Percentiles rank a stretch among this genome's conserved stretches.
Evolutionary conservation across 2,888 invertebrate genomes (phyloP).

Genomic region (Drosophila monieri): DNA sequence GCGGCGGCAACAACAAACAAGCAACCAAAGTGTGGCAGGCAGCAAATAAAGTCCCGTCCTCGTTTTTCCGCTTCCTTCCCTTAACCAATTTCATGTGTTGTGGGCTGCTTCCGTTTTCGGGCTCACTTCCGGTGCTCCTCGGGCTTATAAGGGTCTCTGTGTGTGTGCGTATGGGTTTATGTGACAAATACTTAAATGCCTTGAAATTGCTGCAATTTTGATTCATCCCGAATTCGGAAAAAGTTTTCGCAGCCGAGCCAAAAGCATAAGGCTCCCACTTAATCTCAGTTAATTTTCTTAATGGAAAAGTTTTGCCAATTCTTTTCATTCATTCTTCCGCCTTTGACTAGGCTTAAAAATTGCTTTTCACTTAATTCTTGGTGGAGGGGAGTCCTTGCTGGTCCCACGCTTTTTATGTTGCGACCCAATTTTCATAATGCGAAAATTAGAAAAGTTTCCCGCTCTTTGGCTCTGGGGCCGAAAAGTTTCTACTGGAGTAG

Average conservation of each 20-base stretch:
- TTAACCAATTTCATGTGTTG: conserved; percentile 41
- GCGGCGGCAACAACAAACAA: conserved; percentile 17
- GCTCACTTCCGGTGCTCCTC: conserved; percentile 49
- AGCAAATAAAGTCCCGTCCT: conserved; percentile 51
- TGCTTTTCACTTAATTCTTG: conserved; percentile 44
- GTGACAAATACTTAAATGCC: conserved; percentile 76
- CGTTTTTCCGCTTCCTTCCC: conserved; percentile 10
- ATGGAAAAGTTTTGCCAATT: conserved; percentile 79
- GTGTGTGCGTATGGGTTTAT: conserved; percentile 47
- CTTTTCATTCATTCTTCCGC: conserved; percentile 18
- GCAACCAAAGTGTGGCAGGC: conserved; percentile 38
- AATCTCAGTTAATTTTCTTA: conserved; percentile 82
- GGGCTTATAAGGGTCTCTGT: conserved; percentile 8
- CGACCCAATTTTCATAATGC: conserved; percentile 75
- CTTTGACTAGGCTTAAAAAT: conserved; percentile 38
- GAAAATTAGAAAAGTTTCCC: conserved; percentile 76
- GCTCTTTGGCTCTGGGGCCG: background rate
- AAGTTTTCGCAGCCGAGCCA: conserved; percentile 50
- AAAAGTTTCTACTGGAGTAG: conserved; percentile 17
- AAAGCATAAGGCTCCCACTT: conserved; percentile 63
- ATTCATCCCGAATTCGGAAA: conserved; percentile 27
- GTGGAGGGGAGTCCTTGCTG: conserved; percentile 1
- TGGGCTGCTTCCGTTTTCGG: conserved; percentile 43
- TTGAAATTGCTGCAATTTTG: conserved; percentile 71
- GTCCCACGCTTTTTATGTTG: conserved; percentile 41